Evolutionary conservation across 2,113 vertebrate species (phyloP), one percentile per base, ranked within the genome.

Genomic region (Forbesichthys papilliferus): DNA sequence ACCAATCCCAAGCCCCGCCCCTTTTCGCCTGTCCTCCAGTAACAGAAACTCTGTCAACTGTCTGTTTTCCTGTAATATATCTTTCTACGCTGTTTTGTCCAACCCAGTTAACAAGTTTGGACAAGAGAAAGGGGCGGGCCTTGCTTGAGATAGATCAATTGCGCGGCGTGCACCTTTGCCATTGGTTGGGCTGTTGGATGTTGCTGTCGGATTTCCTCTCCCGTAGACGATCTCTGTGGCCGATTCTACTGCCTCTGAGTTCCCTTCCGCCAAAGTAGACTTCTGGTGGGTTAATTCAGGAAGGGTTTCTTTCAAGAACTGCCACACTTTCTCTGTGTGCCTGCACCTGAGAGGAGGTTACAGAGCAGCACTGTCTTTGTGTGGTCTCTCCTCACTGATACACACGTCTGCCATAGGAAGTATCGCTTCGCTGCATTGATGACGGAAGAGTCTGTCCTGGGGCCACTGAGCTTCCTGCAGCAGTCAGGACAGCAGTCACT

Each of bases 221-320:
- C 84, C 90, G 64, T 68, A 48, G 4, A 92, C 90, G 12, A 81
- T 90, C 14, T 42, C 0, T 68, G 88, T 49, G 47, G 62, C 86
- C 54, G 4, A 9, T 12, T 90, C 84, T 54, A 75, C 8, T 8
- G 63, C 49, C 64, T 61, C 27, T 42, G 11, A 33, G 85, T 81
- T 90, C 9, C 53, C 66, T 81, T 89, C 92, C 3, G 18, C 11
- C 46, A 74, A 65, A 71, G 33, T 68, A 3, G 91, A 84, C 27
- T 90, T 81, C 18, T 82, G 68, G 53, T 90, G 76, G 63, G 89
- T 92, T 86, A 95, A 98, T 70, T 90, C 87, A 11, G 95, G 95
- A 65, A 96, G 75, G 76, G 66, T 71, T 7, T 89, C 84, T 85
- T 87, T 94, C 74, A 99, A 86, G 77, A 96, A 92, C 56, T 89